These are phyloP conservation scores for Adelognathus sp. DNA, from an alignment of 2,888 invertebrate genomes.

Conservation along the genomic window DNA sequence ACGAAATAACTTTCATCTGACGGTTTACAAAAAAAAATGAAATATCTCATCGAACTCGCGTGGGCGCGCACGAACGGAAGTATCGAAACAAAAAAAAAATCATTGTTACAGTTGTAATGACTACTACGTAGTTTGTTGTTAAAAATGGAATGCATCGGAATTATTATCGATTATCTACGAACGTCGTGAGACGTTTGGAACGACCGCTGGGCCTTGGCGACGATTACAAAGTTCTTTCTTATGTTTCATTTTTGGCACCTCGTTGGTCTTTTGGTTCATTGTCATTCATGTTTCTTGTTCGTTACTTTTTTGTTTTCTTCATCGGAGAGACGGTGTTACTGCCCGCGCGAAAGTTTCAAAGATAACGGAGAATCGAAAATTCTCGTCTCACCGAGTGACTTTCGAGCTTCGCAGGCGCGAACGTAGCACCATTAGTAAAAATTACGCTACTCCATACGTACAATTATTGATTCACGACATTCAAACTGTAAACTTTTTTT, in stretches of 20 bases:
- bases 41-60: constrained; percentile 3
- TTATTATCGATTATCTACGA: constrained; percentile 50
- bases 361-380: constrained; percentile 14
- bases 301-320: constrained; percentile 20
- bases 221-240: constrained; percentile 50
- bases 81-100: constrained; percentile 22
- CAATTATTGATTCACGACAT: constrained; percentile 60
- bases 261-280: constrained; percentile 55
- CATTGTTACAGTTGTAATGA: constrained; percentile 37
- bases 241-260: constrained; percentile 61
- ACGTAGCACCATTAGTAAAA: constrained; percentile 63
- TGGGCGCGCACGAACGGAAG: constrained; percentile 16
- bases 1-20: constrained; percentile 14
- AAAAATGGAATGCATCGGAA: constrained; percentile 61
- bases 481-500: constrained; percentile 52
- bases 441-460: constrained; percentile 60
- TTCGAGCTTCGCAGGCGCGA: constrained; percentile 44
- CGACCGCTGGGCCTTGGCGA: constrained; percentile 47
- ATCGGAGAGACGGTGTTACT: constrained; percentile 53
- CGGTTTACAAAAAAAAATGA: constrained; percentile 9
- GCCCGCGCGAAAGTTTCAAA: constrained; percentile 44
- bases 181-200: constrained; percentile 44
- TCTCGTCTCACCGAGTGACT: constrained; percentile 24
- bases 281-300: constrained; percentile 13
- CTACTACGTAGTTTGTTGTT: constrained; percentile 33